Evolutionary conservation across 2,888 invertebrate genomes (phyloP), one percentile per base, ranked within the genome.

Genomic region (Ephialtes manifestator): DNA sequence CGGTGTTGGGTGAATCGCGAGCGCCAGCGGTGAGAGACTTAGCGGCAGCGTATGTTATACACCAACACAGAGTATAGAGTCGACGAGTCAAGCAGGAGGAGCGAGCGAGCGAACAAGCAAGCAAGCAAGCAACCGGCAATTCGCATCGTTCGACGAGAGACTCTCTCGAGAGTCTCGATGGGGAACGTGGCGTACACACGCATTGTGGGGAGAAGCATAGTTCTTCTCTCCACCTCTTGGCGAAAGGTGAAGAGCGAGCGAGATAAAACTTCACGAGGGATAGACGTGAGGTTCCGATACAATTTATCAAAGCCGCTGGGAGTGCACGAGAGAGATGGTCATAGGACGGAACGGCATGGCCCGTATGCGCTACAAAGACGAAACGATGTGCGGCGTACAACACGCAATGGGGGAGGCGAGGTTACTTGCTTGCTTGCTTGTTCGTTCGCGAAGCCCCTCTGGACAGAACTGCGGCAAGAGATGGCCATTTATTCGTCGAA

Each of bases 251-350:
- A 20, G 63, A 53, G 46, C 51, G 55, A 79, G 51, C 72, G 63
- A 68, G 76, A 84, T 63, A 71, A 75, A 48, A 68, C 60, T 11
- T 53, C 58, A 46, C 39, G 35, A 72, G 28, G 53, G 28, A 71
- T 71, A 65, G 63, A 58, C 46, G 39, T 31, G 74, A 79, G 74
- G 58, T 74, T 60, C 43, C 74, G 74, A 74, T 74, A 74, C 74
- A 31, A 74, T 74, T 74, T 60, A 60, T 74, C 74, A 60, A 60
- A 74, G 60, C 74, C 60, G 46, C 28, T n/a, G 60, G 51, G 4
- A 46, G 46, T 60, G n/a, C 11, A 46, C n/a, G 58, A 48, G 55
- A n/a, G 39, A 48, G 60, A 74, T 55, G 71, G 53, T 4, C 67
- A 77, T 31, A 65, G 55, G 11, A 31, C 31, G 35, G 43, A 28